These are phyloP conservation scores for Caretta caretta DNA, from an alignment of 2,113 vertebrate species.

Conservation along the genomic window DNA sequence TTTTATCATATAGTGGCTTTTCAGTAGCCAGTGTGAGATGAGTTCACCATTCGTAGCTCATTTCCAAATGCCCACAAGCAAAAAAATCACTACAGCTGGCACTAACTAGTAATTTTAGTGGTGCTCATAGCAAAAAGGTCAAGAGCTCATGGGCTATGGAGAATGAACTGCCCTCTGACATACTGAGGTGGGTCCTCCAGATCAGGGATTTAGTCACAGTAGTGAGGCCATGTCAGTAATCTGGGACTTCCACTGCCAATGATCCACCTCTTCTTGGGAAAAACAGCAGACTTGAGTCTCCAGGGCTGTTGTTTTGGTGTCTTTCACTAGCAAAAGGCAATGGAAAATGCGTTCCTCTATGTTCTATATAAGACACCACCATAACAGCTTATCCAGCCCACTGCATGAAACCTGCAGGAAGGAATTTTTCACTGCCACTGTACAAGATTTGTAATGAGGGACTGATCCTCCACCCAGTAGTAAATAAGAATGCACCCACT, in stretches of 20 bases:
- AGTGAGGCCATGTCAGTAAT: background rate
- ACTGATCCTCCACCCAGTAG: background rate
- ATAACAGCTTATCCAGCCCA: background rate
- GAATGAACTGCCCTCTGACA: background rate
- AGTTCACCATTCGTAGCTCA: background rate
- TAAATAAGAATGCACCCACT: background rate
- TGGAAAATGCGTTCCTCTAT: background rate
- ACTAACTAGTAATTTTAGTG: background rate
- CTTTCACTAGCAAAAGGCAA: background rate
- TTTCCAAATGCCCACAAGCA: background rate
- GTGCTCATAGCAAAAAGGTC: background rate
- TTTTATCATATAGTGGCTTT: background rate
- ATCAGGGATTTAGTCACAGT: background rate
- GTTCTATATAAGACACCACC: background rate
- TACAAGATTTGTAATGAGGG: background rate
- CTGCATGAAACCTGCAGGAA: background rate
- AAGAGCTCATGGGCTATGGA: background rate
- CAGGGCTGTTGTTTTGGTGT: background rate
- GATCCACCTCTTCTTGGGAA: background rate
- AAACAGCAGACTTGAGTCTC: constrained; percentile 13
- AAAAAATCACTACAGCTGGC: background rate
- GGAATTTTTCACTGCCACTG: background rate
- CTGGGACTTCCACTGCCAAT: background rate
- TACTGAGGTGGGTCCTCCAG: background rate
- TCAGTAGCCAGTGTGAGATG: background rate